A percentile compares a stretch with the other conserved stretches of the same genome.
Evolutionary conservation across 2,797 vertebrate genomes (phyloP).

Genomic region (Naso thynnoides): DNA sequence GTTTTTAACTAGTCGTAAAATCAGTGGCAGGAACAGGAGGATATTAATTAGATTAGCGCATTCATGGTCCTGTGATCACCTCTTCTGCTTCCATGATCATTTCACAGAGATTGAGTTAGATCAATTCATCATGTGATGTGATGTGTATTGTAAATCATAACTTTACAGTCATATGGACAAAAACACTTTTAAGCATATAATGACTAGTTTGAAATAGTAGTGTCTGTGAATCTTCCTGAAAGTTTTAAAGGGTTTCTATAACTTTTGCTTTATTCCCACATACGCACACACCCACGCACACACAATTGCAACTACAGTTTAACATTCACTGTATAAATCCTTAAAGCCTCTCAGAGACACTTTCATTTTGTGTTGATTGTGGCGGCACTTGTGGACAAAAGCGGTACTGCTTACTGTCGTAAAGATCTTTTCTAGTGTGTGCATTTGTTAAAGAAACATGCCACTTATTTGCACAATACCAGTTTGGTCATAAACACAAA

Average conservation of each 20-base stretch:
- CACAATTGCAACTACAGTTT: not conserved
- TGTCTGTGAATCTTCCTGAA: not conserved
- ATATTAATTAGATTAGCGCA: slow-evolving; percentile 86
- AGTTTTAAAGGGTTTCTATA: slow-evolving; percentile 3
- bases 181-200: slow-evolving; percentile 24
- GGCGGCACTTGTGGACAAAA: too few species aligned
- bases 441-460: too few species aligned
- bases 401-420: too few species aligned
- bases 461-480: too few species aligned
- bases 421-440: too few species aligned
- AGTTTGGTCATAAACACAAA: too few species aligned
- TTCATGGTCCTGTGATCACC: slow-evolving; percentile 83
- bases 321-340: not conserved
- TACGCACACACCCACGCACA: not conserved
- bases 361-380: too few species aligned
- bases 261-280: not conserved
- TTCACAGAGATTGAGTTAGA: slow-evolving; percentile 77
- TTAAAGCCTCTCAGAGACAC: too few species aligned
- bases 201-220: slow-evolving; percentile 2
- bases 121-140: slow-evolving; percentile 70
- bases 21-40: slow-evolving; percentile 80
- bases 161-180: slow-evolving; percentile 40
- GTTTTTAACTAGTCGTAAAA: slow-evolving; percentile 87
- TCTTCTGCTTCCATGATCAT: slow-evolving; percentile 83
- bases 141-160: slow-evolving; percentile 56